Conservation (phyloP, 2,888 invertebrate genomes). For the Andrena haemorrhoa region DNA sequence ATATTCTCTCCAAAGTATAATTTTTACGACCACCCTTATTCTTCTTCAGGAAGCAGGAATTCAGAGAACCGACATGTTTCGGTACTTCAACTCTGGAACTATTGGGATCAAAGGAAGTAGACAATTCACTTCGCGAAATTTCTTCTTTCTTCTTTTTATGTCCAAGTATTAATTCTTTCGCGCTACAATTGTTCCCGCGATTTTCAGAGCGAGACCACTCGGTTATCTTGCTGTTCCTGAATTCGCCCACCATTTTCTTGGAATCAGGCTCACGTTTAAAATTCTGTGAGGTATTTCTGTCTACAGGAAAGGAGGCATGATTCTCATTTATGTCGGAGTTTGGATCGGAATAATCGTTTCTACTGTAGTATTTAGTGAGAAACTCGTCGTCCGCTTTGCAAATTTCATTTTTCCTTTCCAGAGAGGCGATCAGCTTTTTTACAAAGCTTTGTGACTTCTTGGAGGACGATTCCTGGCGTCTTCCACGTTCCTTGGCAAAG, state of each 20-base stretch:
- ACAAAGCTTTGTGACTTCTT: constrained; percentile 65
- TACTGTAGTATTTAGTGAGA: constrained; percentile 45
- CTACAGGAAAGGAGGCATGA: background rate
- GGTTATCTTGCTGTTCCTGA: background rate
- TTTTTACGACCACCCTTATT: background rate
- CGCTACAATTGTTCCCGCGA: background rate
- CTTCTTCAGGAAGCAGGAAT: background rate
- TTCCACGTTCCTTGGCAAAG: constrained; percentile 14
- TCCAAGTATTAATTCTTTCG: background rate
- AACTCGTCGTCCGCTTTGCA: constrained; percentile 63
- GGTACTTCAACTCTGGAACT: background rate
- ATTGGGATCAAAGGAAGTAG: constrained; percentile 20
- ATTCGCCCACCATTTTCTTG: too few relatives aligned
- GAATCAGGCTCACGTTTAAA: background rate
- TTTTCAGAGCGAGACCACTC: background rate
- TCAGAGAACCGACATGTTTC: background rate
- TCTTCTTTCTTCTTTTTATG: background rate
- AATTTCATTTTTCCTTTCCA: constrained; percentile 60
- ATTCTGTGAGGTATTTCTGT: background rate
- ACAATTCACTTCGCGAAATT: too few relatives aligned
- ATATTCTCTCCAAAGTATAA: constrained; percentile 19
- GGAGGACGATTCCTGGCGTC: background rate
- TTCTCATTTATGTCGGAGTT: background rate
- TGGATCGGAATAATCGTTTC: background rate
- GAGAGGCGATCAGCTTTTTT: constrained; percentile 61